Evolutionary conservation across 2,113 vertebrate genomes (phyloP).

Genomic region (Phasianus colchicus): DNA sequence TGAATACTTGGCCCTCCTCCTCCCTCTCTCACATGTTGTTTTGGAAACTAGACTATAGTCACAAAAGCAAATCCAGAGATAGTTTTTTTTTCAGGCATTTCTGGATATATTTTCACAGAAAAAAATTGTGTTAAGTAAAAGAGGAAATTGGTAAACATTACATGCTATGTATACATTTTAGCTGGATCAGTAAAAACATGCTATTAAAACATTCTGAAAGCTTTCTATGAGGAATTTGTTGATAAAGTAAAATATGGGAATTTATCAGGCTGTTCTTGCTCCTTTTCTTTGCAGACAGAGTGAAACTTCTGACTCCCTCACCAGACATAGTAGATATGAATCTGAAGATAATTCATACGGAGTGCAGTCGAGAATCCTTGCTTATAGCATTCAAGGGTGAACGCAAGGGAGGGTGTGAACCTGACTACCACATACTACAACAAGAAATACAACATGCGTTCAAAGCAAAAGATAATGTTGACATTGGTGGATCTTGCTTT

Average conservation of each 20-base stretch:
- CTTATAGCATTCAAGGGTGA: slow-evolving; percentile 89
- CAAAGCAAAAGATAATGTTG: slow-evolving; percentile 77
- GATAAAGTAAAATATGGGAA: background rate
- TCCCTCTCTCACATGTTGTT: background rate
- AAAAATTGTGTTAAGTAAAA: background rate
- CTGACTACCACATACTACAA: slow-evolving; percentile 90
- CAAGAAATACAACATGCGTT: slow-evolving; percentile 84
- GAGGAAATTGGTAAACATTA: background rate
- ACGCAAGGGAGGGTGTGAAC: slow-evolving; percentile 77
- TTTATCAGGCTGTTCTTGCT: background rate
- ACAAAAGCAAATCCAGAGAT: background rate
- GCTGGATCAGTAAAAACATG: background rate
- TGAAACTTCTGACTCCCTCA: slow-evolving; percentile 59
- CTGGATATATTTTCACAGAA: background rate
- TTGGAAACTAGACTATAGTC: background rate
- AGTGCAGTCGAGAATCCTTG: slow-evolving; percentile 82
- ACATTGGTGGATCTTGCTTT: slow-evolving; percentile 84
- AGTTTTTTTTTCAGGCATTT: background rate
- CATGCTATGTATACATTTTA: background rate
- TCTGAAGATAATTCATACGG: slow-evolving; percentile 84
- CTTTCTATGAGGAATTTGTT: background rate
- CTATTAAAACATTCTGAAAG: background rate
- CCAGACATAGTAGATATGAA: slow-evolving; percentile 75
- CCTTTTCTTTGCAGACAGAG: slow-evolving; percentile 78
- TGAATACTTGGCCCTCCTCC: background rate